Percentiles rank a stretch among this genome's conserved stretches.
Evolutionary conservation across 2,113 vertebrate genomes (phyloP).

Genomic region (Ranitomeya imitator): DNA sequence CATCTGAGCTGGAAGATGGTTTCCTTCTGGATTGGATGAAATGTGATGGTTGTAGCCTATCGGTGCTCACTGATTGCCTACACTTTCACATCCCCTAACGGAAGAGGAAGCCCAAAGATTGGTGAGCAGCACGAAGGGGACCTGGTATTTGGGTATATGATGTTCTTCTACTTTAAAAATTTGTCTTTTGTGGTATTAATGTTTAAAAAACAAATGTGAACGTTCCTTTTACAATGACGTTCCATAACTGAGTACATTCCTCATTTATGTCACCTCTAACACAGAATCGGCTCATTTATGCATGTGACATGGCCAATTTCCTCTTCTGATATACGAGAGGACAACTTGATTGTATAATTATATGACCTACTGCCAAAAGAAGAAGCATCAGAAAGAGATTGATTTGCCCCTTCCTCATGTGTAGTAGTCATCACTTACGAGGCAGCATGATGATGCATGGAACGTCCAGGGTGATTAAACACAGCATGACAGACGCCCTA

Average conservation of each 20-base stretch:
- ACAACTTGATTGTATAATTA: background rate
- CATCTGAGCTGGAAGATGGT: too few relatives aligned
- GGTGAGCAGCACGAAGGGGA: background rate
- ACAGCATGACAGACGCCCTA: background rate
- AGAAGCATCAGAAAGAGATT: background rate
- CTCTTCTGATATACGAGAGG: background rate
- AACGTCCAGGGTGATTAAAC: background rate
- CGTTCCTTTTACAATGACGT: too few relatives aligned
- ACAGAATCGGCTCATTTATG: background rate
- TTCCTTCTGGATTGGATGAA: too few relatives aligned
- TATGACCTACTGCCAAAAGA: background rate
- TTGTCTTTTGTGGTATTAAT: too few relatives aligned
- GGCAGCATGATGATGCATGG: background rate
- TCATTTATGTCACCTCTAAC: too few relatives aligned
- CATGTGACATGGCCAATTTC: background rate
- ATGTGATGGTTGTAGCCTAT: too few relatives aligned
- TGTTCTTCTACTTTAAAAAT: too few relatives aligned
- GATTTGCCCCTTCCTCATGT: background rate
- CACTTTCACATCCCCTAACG: too few relatives aligned
- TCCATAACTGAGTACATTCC: too few relatives aligned
- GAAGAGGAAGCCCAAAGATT: too few relatives aligned
- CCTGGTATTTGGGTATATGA: background rate
- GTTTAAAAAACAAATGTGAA: too few relatives aligned
- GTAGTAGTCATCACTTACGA: background rate
- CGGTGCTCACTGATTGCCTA: too few relatives aligned